These are phyloP conservation scores for Drosophila algonquin DNA, from an alignment of 2,888 invertebrate species.

Conservation along the genomic window DNA sequence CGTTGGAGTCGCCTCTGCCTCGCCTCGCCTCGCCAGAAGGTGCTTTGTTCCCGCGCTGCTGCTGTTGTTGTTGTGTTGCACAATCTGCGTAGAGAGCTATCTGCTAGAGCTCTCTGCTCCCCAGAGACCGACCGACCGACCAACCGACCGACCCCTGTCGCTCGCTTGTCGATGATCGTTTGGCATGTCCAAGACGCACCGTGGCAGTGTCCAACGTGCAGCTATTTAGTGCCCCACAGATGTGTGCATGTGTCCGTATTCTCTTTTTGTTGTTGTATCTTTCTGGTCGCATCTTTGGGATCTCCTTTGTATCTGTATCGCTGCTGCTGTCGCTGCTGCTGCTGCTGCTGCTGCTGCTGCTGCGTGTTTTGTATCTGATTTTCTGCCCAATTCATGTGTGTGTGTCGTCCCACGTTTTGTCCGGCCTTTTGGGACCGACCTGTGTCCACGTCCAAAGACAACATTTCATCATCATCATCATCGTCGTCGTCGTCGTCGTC, in stretches of 20 bases:
- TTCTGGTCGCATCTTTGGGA: conserved; percentile 52
- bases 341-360: background rate
- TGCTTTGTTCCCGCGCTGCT: background rate
- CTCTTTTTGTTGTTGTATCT: conserved; percentile 38
- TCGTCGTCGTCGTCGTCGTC: conserved; percentile 35
- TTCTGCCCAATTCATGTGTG: conserved; percentile 9
- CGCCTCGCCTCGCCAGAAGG: background rate
- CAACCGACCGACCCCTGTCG: background rate
- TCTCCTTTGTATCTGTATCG: conserved; percentile 45
- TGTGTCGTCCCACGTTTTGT: conserved; percentile 37
- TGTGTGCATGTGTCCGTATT: background rate
- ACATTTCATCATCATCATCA: conserved; percentile 75
- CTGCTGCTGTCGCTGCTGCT: conserved; percentile 9
- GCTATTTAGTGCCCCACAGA: conserved; percentile 45
- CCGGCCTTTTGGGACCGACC: conserved; percentile 58
- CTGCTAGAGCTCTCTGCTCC: conserved; percentile 47
- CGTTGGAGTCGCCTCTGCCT: background rate
- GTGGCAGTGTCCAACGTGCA: conserved; percentile 56
- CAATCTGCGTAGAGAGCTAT: conserved; percentile 70
- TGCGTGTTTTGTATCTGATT: conserved; percentile 33
- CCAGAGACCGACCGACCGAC: conserved; percentile 45
- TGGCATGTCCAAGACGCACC: conserved; percentile 73
- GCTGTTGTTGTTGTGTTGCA: conserved; percentile 50
- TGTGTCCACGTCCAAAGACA: conserved; percentile 76
- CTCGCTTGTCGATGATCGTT: conserved; percentile 54